These are phyloP conservation scores for Avahi laniger DNA, from an alignment of 2,797 vertebrate species.

Conservation along the genomic window DNA sequence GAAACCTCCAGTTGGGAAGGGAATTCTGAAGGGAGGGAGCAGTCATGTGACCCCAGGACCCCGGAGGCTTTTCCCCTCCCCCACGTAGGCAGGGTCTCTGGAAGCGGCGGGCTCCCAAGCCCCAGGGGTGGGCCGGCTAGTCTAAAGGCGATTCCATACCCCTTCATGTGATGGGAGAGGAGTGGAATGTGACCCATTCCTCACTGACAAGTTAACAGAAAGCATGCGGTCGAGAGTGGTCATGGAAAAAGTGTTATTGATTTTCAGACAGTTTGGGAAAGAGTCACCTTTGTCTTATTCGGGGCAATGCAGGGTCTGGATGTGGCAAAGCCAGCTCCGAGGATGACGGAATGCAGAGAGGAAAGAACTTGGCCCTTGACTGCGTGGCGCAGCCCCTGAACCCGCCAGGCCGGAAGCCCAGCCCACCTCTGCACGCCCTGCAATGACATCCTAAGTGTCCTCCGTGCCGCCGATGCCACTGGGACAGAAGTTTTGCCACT, in stretches of 20 bases:
- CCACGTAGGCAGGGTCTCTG: fast-evolving
- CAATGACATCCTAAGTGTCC: not conserved
- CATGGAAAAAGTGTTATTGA: not conserved
- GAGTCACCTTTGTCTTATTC: not conserved
- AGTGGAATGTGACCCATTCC: not conserved
- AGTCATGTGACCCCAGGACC: too few species aligned
- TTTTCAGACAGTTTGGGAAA: not conserved
- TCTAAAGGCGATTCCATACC: not conserved
- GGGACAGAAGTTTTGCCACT: not conserved
- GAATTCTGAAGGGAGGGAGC: not conserved
- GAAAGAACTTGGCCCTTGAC: not conserved
- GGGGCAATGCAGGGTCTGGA: not conserved
- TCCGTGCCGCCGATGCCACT: not conserved
- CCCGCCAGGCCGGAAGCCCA: too few species aligned
- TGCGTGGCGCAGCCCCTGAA: not conserved
- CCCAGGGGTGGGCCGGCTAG: fast-evolving
- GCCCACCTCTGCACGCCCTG: not conserved
- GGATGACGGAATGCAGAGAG: not conserved
- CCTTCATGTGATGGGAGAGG: not conserved
- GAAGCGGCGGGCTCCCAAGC: too few species aligned
- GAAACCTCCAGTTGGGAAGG: not conserved
- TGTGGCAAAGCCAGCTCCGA: not conserved
- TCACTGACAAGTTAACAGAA: not conserved
- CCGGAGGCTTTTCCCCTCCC: not conserved
- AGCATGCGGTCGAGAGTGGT: not conserved